A percentile compares a stretch with the other conserved stretches of the same genome.
Evolutionary conservation across 2,888 invertebrate genomes (phyloP).

Genomic region (Oscheius sp.): DNA sequence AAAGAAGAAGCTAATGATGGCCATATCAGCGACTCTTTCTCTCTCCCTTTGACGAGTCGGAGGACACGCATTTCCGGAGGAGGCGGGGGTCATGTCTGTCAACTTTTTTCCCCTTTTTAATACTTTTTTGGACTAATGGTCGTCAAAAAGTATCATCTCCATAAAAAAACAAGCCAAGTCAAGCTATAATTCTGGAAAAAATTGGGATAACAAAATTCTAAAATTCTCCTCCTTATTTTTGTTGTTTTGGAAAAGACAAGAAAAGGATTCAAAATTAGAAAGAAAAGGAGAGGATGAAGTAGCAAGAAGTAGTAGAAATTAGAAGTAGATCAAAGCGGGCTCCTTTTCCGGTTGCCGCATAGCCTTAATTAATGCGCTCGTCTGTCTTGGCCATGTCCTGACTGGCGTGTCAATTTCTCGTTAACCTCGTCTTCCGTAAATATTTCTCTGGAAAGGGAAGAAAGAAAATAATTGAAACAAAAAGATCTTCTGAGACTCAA

Average conservation of each 20-base stretch:
- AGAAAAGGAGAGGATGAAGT: not conserved
- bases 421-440: conserved; percentile 10
- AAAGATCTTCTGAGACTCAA: too few species aligned
- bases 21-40: too few species aligned
- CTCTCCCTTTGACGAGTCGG: too few species aligned
- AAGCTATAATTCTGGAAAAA: not conserved
- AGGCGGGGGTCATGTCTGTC: too few species aligned
- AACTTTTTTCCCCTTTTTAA: too few species aligned
- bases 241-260: not conserved
- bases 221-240: not conserved
- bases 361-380: conserved; percentile 25
- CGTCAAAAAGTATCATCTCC: too few species aligned
- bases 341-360: conserved; percentile 13
- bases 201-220: too few species aligned
- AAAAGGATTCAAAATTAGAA: not conserved
- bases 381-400: conserved; percentile 14
- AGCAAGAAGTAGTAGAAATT: not conserved
- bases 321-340: not conserved
- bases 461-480: too few species aligned
- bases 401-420: conserved; percentile 30
- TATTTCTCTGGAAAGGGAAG: too few species aligned
- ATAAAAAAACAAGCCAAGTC: not conserved
- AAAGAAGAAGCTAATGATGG: too few species aligned
- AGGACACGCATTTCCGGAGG: not conserved
- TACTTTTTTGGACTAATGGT: too few species aligned